Evolutionary conservation across 2,113 vertebrate genomes (phyloP), one percentile per base, ranked within the genome.

Genomic region (Poeciliopsis retropinna): DNA sequence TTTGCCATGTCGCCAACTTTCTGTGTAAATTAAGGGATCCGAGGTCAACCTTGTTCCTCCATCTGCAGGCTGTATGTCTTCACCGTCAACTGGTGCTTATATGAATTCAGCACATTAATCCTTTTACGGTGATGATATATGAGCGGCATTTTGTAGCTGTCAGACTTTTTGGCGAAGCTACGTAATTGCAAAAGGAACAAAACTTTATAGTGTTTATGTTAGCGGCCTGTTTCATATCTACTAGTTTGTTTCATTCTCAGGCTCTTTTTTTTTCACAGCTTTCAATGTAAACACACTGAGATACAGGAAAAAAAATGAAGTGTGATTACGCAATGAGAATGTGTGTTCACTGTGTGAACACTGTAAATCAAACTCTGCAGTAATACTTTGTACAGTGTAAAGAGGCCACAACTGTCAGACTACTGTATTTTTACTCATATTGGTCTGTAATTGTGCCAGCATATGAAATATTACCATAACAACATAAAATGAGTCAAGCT

Each of bases 21-120:
- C 25, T 70, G 44, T 85, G 67, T 75, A 70, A 84, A 81, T 91
- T 84, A 89, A 87, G 64, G 81, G 85, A 87, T 91, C 84, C 90
- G 70, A 76, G 79, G 81, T 88, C 67, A 65, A 60, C 73, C 70
- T 74, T 34, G 25, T 72, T 87, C 73, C 78, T 65, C 75, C 66
- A 73, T 71, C 79, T 69, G 66, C 67, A 75, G 83, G 76, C 76
- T 81, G 64, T 34, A 34, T 66, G 67, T 25, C 60, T 63, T 86
- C 83, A 83, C 77, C 81, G 61, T 66, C 72, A 75, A 82, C 77
- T 27, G 0, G 8, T 3, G 4, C 73, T 87, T 61, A 67, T 22
- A 62, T 70, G 14, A 64, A 70, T 78, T 70, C 72, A 72, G 22
- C 27, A 51, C 62, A 66, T 75, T 73, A 60, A 75, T 71, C 27